Percentiles rank a stretch among this genome's conserved stretches.
Conservation (phyloP, 2,797 vertebrate genomes). For the Sparus aurata region DNA sequence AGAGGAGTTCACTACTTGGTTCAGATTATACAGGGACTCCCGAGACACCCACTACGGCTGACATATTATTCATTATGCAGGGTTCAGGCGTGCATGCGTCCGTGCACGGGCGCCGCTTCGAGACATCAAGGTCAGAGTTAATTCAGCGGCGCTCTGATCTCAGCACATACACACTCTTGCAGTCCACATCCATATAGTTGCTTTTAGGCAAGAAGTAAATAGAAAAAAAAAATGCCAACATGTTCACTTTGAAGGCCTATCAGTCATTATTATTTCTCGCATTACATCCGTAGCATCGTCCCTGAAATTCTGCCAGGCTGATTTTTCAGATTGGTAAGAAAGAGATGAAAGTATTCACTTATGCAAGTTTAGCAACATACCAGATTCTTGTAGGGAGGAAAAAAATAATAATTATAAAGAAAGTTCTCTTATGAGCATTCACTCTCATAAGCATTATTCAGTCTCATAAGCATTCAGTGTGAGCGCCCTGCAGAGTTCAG, state of each 20-base stretch:
- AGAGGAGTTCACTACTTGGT: conserved; percentile 32
- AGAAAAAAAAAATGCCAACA: not conserved
- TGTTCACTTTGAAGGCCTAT: conserved; percentile 6
- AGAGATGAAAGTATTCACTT: conserved; percentile 2
- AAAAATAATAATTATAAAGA: not conserved
- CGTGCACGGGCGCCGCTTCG: conserved; percentile 8
- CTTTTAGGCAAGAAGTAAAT: not conserved
- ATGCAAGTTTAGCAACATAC: not conserved
- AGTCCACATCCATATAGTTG: not conserved
- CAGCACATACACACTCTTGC: not conserved
- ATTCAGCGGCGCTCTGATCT: conserved; percentile 35
- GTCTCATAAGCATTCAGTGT: not conserved
- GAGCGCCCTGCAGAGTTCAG: not conserved
- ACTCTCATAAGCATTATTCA: not conserved
- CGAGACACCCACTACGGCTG: conserved; percentile 28
- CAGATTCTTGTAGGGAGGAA: not conserved
- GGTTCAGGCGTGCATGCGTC: not conserved
- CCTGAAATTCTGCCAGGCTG: not conserved
- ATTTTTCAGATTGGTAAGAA: not conserved
- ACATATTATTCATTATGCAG: conserved; percentile 53
- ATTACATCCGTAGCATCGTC: not conserved
- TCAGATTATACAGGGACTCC: conserved; percentile 50
- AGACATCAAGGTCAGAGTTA: conserved; percentile 61
- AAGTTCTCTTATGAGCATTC: not conserved
- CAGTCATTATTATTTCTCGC: conserved; percentile 5